phyloP scores from a whole-genome alignment of 2,113 vertebrate genomes.

The Sander vitreus region DNA sequence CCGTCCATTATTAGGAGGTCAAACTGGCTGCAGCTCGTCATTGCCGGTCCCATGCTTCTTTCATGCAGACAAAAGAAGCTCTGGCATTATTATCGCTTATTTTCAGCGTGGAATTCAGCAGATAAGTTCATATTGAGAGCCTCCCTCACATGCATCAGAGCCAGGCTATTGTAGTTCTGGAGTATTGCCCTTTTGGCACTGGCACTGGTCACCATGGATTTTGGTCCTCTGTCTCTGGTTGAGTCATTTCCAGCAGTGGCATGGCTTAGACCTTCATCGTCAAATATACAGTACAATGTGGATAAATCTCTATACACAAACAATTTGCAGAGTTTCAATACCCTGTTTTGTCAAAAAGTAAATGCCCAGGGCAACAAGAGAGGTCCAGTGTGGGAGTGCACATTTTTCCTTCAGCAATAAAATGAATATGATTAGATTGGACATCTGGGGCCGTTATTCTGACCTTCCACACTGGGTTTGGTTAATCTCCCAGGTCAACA shows the following conservation, averaged over 20 bases:
- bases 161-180: slow-evolving; percentile 64
- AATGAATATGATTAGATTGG: slow-evolving; percentile 64
- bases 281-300: slow-evolving; percentile 51
- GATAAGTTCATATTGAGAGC: slow-evolving; percentile 69
- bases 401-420: slow-evolving; percentile 38
- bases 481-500: slow-evolving; percentile 72
- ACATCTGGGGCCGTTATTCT: slow-evolving; percentile 53
- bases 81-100: slow-evolving; percentile 67
- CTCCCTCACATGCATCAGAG: slow-evolving; percentile 45
- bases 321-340: slow-evolving; percentile 58
- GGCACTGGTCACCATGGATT: slow-evolving; percentile 33
- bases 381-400: slow-evolving; percentile 15
- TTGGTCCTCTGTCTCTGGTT: slow-evolving; percentile 50
- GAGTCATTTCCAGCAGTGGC: slow-evolving; percentile 57
- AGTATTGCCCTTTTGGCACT: slow-evolving; percentile 59
- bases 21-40: slow-evolving; percentile 57
- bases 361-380: slow-evolving; percentile 5
- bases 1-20: slow-evolving; percentile 66
- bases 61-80: slow-evolving; percentile 66
- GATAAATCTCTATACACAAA: slow-evolving; percentile 64
- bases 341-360: slow-evolving; percentile 33
- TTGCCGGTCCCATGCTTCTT: slow-evolving; percentile 43
- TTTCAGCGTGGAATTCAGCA: slow-evolving; percentile 62
- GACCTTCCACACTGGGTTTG: slow-evolving; percentile 56
- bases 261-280: slow-evolving; percentile 50